phyloP scores from a whole-genome alignment of 2,888 invertebrate species.

The Vanessa cardui region DNA sequence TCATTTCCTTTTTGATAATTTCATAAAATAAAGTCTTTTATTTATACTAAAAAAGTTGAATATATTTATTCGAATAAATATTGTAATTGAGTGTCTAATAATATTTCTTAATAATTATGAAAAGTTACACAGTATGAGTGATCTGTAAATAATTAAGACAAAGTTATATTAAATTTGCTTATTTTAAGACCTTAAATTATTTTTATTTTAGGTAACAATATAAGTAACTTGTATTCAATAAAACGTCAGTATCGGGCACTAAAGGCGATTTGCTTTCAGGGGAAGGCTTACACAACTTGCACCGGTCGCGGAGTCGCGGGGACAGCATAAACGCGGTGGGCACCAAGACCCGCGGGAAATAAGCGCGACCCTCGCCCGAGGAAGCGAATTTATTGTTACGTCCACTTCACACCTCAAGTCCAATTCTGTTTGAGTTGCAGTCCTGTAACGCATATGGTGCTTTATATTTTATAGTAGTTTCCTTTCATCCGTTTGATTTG shows the following conservation, averaged over 20 bases:
- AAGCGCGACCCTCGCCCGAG: conserved; percentile 43
- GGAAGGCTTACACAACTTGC: conserved; percentile 86
- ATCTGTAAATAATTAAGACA: no score
- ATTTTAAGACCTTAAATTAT: no score
- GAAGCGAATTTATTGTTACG: conserved; percentile 69
- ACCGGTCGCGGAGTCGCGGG: conserved; percentile 91
- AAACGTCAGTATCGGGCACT: neutral
- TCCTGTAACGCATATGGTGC: conserved; percentile 73
- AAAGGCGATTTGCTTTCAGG: conserved; percentile 64
- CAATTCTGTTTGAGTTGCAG: conserved; percentile 61
- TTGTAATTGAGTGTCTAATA: no score
- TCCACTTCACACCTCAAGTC: conserved; percentile 49
- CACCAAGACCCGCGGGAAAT: conserved; percentile 79
- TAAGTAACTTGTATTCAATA: no score
- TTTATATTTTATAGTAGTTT: conserved; percentile 43
- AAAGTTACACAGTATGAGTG: no score
- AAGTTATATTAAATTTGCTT: no score
- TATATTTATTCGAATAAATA: no score
- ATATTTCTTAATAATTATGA: no score
- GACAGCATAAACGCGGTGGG: conserved; percentile 90
- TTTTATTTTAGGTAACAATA: no score
- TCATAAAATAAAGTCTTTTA: no score
- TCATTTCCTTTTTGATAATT: no score
- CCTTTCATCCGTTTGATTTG: conserved; percentile 3
- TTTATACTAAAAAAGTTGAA: no score